Evolutionary conservation across 2,888 invertebrate genomes (phyloP).

Genomic region (Corythucha ciliata): DNA sequence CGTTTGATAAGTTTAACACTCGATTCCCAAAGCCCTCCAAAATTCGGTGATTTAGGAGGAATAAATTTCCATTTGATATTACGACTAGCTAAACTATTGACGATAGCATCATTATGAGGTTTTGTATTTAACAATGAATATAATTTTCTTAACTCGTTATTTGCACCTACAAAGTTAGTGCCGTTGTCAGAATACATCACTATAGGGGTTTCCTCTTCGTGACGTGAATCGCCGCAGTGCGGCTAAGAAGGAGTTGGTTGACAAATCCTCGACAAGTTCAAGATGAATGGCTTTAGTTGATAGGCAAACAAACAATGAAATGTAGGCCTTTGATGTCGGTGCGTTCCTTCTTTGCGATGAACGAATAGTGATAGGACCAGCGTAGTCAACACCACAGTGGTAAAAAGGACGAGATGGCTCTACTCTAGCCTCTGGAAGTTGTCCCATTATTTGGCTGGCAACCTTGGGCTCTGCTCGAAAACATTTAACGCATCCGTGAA

Average conservation of each 20-base stretch:
- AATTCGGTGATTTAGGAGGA: no score
- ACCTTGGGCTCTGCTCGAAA: background rate
- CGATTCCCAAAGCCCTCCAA: no score
- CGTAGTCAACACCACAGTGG: conserved; percentile 11
- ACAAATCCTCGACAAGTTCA: conserved; percentile 1
- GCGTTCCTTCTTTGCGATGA: background rate
- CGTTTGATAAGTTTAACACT: no score
- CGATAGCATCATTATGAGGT: no score
- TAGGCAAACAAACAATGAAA: conserved; percentile 11
- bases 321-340: background rate
- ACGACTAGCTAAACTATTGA: no score
- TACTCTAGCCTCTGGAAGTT: conserved; percentile 9
- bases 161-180: conserved; percentile 15
- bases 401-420: background rate
- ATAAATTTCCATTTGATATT: no score
- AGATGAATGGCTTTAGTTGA: conserved; percentile 15
- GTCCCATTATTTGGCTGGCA: conserved; percentile 6
- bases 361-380: conserved; percentile 3
- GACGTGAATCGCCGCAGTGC: conserved; percentile 4
- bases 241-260: conserved; percentile 2
- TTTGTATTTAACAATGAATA: no score
- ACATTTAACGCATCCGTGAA: conserved; percentile 27
- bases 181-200: conserved; percentile 15
- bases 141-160: no score
- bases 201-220: conserved; percentile 5